Percentiles rank a stretch among this genome's conserved stretches.
phyloP scores from a whole-genome alignment of 2,888 invertebrate species.

The Andrena bicolor region DNA sequence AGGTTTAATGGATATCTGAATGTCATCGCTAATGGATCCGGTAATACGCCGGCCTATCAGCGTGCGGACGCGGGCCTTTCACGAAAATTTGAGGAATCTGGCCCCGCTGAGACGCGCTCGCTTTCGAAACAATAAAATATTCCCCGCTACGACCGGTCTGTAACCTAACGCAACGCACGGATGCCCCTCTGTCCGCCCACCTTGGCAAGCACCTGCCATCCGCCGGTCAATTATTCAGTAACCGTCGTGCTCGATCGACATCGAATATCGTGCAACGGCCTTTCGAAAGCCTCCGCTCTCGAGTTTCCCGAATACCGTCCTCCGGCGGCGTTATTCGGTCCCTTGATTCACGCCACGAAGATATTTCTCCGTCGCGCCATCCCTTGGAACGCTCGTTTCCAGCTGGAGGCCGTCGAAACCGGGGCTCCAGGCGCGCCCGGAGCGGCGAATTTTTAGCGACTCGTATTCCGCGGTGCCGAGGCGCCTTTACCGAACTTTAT shows the following conservation, averaged over 20 bases:
- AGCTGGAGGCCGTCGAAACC: not conserved
- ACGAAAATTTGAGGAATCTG: constrained; percentile 61
- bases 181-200: constrained; percentile 24
- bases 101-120: constrained; percentile 16
- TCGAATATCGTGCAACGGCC: not conserved
- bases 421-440: constrained; percentile 34
- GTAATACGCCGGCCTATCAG: constrained; percentile 50
- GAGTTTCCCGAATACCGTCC: not conserved
- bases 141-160: not conserved
- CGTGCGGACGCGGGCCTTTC: constrained; percentile 26
- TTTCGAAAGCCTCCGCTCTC: not conserved
- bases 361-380: not conserved
- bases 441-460: constrained; percentile 67
- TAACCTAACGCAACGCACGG: not conserved
- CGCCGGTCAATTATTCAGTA: constrained; percentile 11
- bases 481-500: constrained; percentile 70
- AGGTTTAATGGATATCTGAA: constrained; percentile 68
- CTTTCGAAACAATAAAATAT: constrained; percentile 35
- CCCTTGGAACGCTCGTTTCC: not conserved
- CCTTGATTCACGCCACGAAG: not conserved
- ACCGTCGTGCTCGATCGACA: not conserved
- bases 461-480: constrained; percentile 61
- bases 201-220: not conserved
- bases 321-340: not conserved
- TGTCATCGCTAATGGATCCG: constrained; percentile 69